Evolutionary conservation across 2,797 vertebrate genomes (phyloP).

Genomic region (Eptatretus atami): DNA sequence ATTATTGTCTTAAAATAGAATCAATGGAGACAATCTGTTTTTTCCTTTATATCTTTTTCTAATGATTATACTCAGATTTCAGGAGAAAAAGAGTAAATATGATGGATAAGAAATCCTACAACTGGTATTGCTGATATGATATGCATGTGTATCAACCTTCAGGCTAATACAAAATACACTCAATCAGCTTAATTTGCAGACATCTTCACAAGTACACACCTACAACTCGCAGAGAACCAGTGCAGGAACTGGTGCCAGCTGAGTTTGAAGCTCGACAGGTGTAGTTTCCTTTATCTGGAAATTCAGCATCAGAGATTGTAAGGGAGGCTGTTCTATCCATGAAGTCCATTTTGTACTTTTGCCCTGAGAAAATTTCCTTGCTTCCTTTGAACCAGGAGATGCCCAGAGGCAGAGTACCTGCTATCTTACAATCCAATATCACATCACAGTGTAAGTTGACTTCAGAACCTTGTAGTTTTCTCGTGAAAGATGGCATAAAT

Average conservation of each 20-base stretch:
- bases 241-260: conserved; percentile 51
- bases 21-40: no score
- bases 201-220: no score
- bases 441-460: not conserved
- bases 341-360: conserved; percentile 22
- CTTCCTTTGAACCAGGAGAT: conserved; percentile 1
- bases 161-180: no score
- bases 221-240: conserved; percentile 12
- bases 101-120: no score
- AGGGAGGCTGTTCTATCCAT: conserved; percentile 45
- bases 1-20: no score
- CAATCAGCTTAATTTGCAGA: no score
- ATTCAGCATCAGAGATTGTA: conserved; percentile 29
- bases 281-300: conserved; percentile 41
- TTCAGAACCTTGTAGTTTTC: not conserved
- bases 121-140: no score
- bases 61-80: no score
- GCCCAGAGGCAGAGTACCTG: not conserved
- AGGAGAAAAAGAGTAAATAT: no score
- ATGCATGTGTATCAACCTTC: no score
- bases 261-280: conserved; percentile 50
- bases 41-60: no score
- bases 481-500: not conserved
- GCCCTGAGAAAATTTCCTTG: not conserved
- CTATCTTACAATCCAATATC: conserved; percentile 1